Evolutionary conservation across 2,797 vertebrate species (phyloP).

Genomic region (Poliocrania exsul): DNA sequence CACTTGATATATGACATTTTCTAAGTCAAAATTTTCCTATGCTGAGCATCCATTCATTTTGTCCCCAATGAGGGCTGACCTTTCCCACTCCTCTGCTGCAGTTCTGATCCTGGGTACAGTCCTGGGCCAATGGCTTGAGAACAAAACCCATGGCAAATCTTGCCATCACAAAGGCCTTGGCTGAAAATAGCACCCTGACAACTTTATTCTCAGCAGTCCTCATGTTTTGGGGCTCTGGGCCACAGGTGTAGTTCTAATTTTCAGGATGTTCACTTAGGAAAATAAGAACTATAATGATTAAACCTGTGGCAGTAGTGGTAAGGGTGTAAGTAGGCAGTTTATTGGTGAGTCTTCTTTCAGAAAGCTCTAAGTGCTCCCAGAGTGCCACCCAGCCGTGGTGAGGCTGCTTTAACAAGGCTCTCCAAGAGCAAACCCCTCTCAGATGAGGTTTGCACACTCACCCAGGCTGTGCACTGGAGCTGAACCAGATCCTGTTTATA

Average conservation of each 20-base stretch:
- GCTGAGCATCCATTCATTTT: slow-evolving; percentile 18
- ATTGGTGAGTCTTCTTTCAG: background rate
- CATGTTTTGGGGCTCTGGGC: background rate
- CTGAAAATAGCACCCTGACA: background rate
- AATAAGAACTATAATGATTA: background rate
- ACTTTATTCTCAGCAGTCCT: background rate
- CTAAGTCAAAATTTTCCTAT: slow-evolving; percentile 49
- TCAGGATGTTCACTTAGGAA: background rate
- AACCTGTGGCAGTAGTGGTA: background rate
- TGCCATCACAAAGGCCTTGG: background rate
- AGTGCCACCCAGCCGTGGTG: too few species aligned
- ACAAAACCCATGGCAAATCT: background rate
- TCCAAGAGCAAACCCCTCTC: background rate
- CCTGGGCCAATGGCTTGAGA: background rate
- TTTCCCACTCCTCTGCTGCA: background rate
- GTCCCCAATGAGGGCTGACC: background rate
- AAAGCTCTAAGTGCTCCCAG: background rate
- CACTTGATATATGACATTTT: slow-evolving; percentile 41
- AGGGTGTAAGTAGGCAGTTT: background rate
- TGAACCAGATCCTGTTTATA: background rate
- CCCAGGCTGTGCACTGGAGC: background rate
- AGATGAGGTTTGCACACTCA: background rate
- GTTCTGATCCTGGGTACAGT: rapidly evolving
- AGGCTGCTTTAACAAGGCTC: background rate
- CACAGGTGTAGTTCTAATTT: background rate